Conservation (phyloP, 2,888 invertebrate genomes). For the Amphipyra tragopoginis region DNA sequence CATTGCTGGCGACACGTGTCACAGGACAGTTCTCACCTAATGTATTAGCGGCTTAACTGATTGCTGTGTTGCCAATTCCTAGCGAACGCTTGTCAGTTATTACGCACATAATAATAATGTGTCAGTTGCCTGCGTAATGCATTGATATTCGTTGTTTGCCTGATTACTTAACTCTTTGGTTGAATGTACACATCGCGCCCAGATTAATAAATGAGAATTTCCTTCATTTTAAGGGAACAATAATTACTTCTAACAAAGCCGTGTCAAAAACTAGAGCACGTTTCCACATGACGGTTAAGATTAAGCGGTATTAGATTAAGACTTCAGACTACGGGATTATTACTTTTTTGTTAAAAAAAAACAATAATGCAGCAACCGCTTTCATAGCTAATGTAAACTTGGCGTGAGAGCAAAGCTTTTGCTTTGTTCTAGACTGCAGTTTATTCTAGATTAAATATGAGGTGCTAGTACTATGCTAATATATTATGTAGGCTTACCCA, state of each 20-base stretch:
- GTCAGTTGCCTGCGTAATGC: no score
- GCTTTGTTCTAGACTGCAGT: constrained; percentile 28
- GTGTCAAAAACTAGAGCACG: constrained; percentile 19
- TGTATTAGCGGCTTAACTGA: no score
- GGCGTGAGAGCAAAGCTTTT: constrained; percentile 62
- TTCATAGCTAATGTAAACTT: constrained; percentile 68
- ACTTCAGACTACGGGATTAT: constrained; percentile 47
- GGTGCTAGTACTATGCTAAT: not conserved
- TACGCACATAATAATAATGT: no score
- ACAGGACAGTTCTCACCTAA: no score
- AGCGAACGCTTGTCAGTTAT: no score
- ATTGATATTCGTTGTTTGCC: no score
- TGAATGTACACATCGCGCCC: no score
- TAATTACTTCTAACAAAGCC: constrained; percentile 20
- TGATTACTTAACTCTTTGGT: no score
- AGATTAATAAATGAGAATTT: no score
- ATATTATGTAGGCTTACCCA: no score
- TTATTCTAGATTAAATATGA: constrained; percentile 17
- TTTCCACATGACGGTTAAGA: constrained; percentile 23
- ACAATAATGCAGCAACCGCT: constrained; percentile 55
- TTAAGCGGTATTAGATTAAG: constrained; percentile 54
- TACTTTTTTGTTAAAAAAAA: constrained; percentile 55
- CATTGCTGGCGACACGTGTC: no score
- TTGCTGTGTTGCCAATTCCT: no score
- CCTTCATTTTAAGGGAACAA: not conserved